These are phyloP conservation scores for Heteropelma amictum DNA, from an alignment of 2,888 invertebrate species.

Conservation along the genomic window DNA sequence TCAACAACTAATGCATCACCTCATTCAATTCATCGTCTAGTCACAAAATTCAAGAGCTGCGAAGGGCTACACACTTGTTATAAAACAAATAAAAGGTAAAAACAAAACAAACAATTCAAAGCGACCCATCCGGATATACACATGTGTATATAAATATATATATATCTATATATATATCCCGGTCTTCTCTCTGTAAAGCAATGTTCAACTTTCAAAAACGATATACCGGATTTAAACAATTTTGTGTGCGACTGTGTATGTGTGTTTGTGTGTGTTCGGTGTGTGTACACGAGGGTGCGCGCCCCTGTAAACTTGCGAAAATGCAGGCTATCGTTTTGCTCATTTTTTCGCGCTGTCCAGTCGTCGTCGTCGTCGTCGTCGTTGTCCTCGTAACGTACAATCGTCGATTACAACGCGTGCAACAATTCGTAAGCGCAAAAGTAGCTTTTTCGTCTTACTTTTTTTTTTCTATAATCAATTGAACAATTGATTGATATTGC, in stretches of 20 bases:
- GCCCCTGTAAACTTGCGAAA: not conserved
- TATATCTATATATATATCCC: slow-evolving; percentile 22
- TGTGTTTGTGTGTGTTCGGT: not conserved
- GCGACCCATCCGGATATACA: too few relatives aligned
- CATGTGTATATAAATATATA: slow-evolving; percentile 24
- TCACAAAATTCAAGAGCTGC: slow-evolving; percentile 69
- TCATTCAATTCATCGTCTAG: slow-evolving; percentile 61
- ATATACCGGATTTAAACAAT: slow-evolving; percentile 63
- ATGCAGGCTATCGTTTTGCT: not conserved
- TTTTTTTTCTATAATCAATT: slow-evolving; percentile 17
- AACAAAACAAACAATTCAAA: slow-evolving; percentile 14
- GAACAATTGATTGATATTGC: slow-evolving; percentile 60
- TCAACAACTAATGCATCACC: slow-evolving; percentile 69
- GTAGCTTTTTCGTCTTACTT: not conserved
- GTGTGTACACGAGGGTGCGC: too few relatives aligned
- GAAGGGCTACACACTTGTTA: slow-evolving; percentile 53
- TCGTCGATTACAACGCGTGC: not conserved
- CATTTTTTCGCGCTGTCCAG: not conserved
- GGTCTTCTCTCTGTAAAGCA: slow-evolving; percentile 33
- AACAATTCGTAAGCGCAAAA: not conserved
- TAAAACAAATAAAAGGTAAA: slow-evolving; percentile 7
- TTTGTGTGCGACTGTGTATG: slow-evolving; percentile 39
- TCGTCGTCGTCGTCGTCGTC: not conserved
- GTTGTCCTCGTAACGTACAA: not conserved
- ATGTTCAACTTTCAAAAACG: slow-evolving; percentile 52